Evolutionary conservation across 2,888 invertebrate genomes (phyloP).

Genomic region (Deilephila porcellus): DNA sequence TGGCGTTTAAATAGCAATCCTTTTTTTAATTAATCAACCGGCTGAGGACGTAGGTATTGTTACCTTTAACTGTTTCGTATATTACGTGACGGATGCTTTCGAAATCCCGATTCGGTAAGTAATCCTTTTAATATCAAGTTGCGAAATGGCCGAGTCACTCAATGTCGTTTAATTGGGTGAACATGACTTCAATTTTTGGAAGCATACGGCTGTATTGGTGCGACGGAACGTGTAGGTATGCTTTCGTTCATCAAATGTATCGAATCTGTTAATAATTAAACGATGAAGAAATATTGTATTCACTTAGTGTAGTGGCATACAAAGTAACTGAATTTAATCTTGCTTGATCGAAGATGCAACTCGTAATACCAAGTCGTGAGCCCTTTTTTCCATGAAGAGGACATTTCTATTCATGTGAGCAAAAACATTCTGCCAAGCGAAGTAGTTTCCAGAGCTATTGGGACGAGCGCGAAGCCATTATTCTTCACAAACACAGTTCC

Average conservation of each 20-base stretch:
- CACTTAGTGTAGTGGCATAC: too few relatives aligned
- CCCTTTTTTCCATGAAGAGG: neutral
- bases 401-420: neutral
- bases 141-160: constrained; percentile 45
- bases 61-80: constrained; percentile 33
- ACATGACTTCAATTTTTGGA: constrained; percentile 41
- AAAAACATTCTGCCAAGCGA: too few relatives aligned
- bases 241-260: neutral
- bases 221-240: neutral
- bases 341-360: too few relatives aligned
- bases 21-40: constrained; percentile 46
- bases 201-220: constrained; percentile 27
- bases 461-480: neutral
- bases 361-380: too few relatives aligned
- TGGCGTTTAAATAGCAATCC: constrained; percentile 70
- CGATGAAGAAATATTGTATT: neutral
- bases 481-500: constrained; percentile 31
- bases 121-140: constrained; percentile 59
- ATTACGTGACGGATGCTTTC: constrained; percentile 56
- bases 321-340: neutral
- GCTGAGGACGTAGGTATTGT: constrained; percentile 13
- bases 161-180: constrained; percentile 40
- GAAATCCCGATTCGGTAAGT: constrained; percentile 48
- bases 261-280: neutral
- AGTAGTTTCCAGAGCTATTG: neutral